Conservation (phyloP, 1,140 invertebrate genomes). For the Zaprionus camerounensis region DNA sequence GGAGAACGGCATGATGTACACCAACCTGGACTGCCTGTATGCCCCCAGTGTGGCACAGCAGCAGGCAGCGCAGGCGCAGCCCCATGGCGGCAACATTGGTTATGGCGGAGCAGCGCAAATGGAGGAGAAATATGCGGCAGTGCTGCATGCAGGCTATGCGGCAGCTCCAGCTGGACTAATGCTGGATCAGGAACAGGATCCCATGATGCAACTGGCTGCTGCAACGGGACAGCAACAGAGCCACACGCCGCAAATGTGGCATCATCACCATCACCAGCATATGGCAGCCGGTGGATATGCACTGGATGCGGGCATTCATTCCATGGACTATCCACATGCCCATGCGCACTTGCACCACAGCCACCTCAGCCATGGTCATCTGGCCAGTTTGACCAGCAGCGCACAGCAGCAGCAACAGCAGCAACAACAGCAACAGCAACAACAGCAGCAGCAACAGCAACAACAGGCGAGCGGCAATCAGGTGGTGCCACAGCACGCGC, state of each 20-base stretch:
- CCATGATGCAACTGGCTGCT: constrained; percentile 82
- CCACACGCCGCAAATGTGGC: constrained; percentile 73
- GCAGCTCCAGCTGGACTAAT: constrained; percentile 64
- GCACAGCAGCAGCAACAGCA: constrained; percentile 59
- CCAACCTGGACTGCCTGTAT: constrained; percentile 91
- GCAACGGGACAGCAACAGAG: constrained; percentile 61
- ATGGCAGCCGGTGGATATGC: constrained; percentile 60
- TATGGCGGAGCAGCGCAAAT: constrained; percentile 55
- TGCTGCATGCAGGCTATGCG: constrained; percentile 77
- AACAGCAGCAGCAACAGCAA: constrained; percentile 42
- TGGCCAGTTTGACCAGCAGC: constrained; percentile 54
- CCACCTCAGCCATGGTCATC: constrained; percentile 53
- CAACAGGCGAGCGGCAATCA: constrained; percentile 35
- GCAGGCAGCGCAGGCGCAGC: constrained; percentile 52
- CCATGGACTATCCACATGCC: constrained; percentile 72
- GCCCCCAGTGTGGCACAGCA: constrained; percentile 47
- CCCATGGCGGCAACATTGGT: constrained; percentile 19
- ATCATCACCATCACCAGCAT: constrained; percentile 81
- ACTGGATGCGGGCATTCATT: constrained; percentile 56
- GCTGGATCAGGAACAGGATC: constrained; percentile 82
- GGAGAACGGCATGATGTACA: constrained; percentile 94
- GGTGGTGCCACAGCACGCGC: constrained; percentile 52
- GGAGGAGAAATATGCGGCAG: constrained; percentile 78
- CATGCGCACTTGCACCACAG: constrained; percentile 72
- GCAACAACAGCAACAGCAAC: constrained; percentile 61